Evolutionary conservation across 2,113 vertebrate species (phyloP).

Genomic region (Macrotus californicus): DNA sequence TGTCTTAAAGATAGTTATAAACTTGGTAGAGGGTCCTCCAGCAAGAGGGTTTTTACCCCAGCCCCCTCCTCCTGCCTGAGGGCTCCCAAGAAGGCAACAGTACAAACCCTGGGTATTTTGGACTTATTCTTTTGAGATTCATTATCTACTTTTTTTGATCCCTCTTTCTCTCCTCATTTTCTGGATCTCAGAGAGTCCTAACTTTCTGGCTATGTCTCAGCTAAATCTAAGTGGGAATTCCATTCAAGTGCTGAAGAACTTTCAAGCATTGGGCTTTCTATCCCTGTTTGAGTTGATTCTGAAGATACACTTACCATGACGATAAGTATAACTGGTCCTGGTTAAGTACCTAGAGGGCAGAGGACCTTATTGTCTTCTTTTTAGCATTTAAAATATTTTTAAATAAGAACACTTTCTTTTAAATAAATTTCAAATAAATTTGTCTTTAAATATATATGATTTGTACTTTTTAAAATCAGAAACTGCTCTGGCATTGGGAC

Average conservation of each 20-base stretch:
- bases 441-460: background rate
- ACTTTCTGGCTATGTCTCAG: background rate
- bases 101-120: background rate
- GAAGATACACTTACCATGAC: background rate
- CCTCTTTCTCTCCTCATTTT: background rate
- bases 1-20: background rate
- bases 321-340: too few relatives aligned
- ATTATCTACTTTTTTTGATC: background rate
- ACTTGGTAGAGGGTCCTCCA: background rate
- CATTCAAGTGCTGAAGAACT: background rate
- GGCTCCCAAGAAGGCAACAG: background rate
- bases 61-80: background rate
- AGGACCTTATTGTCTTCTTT: background rate
- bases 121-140: background rate
- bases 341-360: background rate
- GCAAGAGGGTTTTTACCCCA: background rate
- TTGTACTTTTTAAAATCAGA: background rate
- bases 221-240: background rate
- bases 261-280: background rate
- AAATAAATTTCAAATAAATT: too few relatives aligned
- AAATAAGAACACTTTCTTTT: constrained; percentile 42
- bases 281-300: background rate
- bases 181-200: background rate
- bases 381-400: constrained; percentile 3
- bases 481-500: background rate